Evolutionary conservation across 2,888 invertebrate genomes (phyloP), one percentile per base, ranked within the genome.

Genomic region (Epiblema foenella): DNA sequence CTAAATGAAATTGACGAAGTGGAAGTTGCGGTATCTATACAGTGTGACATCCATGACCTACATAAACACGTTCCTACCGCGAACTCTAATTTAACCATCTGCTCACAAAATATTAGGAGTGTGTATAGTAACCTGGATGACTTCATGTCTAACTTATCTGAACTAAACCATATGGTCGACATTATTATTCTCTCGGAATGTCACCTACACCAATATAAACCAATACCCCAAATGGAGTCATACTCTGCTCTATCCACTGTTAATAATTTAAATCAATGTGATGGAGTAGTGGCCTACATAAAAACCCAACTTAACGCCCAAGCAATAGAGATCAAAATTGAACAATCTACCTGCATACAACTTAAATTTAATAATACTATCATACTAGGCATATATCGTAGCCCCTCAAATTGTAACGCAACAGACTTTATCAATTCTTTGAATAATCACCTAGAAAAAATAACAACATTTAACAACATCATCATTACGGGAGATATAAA

Each of bases 31-130:
- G 15, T 37, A 5, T n/a, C 57, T 17, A 17, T 57, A 4, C 57
- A 57, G 15, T 57, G 57, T 37, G 57, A 57, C 37, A 33, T 37
- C 17, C 57, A 57, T 9, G 57, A 57, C 33, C 17, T 57, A 10
- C 8, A 37, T 37, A n/a, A n/a, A 37, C 5, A 33, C 17, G 37
- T 57, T 2, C 57, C 57, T 1, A 17, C 15, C 2, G 37, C 33
- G 9, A 57, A 17, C 10, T 33, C 57, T n/a, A 57, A 57, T 9
- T 17, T 57, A 52, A 52, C 52, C 9, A 52, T 52, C 20, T 52
- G 52, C 33, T 57, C 59, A 18, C 59, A 59, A 42, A 59, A 59
- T 59, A 59, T 59, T 42, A 39, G 24, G 24, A 24, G 24, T 24
- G 24, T 24, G 24, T 24, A 24, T 24, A 24, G 24, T 24, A 24